Evolutionary conservation across 2,888 invertebrate species (phyloP).

Genomic region (Noctuana brunneofusca): DNA sequence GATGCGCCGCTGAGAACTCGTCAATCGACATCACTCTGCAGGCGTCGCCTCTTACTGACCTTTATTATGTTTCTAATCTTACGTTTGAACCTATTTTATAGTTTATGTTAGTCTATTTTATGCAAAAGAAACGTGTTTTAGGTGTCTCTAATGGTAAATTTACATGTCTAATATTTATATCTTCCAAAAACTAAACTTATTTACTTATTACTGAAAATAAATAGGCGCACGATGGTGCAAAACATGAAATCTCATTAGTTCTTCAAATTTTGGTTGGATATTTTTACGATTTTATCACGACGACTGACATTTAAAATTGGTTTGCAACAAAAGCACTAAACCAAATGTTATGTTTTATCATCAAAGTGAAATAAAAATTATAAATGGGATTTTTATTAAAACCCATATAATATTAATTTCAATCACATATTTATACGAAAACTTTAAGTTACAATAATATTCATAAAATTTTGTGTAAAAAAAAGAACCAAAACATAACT

Average conservation of each 20-base stretch:
- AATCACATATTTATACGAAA: not conserved
- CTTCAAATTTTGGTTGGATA: not conserved
- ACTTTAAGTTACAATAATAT: not conserved
- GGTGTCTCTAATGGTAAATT: too few relatives aligned
- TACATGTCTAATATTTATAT: too few relatives aligned
- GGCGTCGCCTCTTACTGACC: constrained; percentile 14
- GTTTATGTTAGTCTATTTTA: too few relatives aligned
- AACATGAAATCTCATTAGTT: not conserved
- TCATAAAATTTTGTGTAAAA: constrained; percentile 1
- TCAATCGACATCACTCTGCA: constrained; percentile 6
- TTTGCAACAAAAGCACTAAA: too few relatives aligned
- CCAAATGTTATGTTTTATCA: too few relatives aligned
- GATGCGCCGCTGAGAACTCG: constrained; percentile 9
- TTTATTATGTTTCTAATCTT: not conserved
- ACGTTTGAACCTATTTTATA: too few relatives aligned
- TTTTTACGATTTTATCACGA: not conserved
- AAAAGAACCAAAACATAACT: not conserved
- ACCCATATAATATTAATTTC: not conserved
- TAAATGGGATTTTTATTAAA: not conserved
- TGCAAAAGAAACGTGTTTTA: too few relatives aligned
- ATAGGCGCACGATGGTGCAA: too few relatives aligned
- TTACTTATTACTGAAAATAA: too few relatives aligned
- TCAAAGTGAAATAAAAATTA: not conserved
- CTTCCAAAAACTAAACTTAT: too few relatives aligned
- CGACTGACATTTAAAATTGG: not conserved